Conservation (phyloP, 2,888 invertebrate species). For the Conus canariensis region DNA sequence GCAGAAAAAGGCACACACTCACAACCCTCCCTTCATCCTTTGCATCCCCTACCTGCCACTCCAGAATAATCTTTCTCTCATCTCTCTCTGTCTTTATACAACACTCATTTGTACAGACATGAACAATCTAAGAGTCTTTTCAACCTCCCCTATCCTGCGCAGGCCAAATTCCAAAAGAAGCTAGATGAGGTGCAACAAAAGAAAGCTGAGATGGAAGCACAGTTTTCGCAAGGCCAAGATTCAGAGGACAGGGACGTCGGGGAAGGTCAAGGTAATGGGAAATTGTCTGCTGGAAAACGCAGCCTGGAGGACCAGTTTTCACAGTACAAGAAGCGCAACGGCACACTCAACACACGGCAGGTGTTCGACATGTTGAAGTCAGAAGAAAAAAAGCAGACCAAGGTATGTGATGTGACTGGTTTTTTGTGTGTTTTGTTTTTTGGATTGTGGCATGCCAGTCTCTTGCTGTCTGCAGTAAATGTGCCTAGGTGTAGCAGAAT, state of each 20-base stretch:
- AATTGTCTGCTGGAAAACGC: constrained; percentile 5
- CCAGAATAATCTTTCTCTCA: no score
- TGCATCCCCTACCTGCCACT: no score
- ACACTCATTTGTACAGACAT: no score
- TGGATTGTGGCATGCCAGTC: neutral
- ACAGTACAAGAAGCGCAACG: constrained; percentile 67
- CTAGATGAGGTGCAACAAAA: constrained; percentile 42
- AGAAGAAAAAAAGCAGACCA: constrained; percentile 67
- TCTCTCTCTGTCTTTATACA: no score
- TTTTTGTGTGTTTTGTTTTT: neutral
- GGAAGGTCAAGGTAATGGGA: constrained; percentile 17
- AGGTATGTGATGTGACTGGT: constrained; percentile 53
- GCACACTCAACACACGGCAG: constrained; percentile 70
- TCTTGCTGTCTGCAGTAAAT: neutral
- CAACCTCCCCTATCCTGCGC: neutral
- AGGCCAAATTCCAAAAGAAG: constrained; percentile 49
- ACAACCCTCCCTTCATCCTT: no score
- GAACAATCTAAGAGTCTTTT: neutral
- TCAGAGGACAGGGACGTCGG: neutral
- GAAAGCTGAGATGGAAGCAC: constrained; percentile 36
- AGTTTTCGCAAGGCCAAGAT: neutral
- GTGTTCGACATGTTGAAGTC: constrained; percentile 70
- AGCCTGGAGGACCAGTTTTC: constrained; percentile 65
- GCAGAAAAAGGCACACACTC: no score
- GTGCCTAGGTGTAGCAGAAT: no score